These are phyloP conservation scores for Pseudomyrmex gracilis DNA, from an alignment of 1,140 invertebrate genomes.

Conservation along the genomic window DNA sequence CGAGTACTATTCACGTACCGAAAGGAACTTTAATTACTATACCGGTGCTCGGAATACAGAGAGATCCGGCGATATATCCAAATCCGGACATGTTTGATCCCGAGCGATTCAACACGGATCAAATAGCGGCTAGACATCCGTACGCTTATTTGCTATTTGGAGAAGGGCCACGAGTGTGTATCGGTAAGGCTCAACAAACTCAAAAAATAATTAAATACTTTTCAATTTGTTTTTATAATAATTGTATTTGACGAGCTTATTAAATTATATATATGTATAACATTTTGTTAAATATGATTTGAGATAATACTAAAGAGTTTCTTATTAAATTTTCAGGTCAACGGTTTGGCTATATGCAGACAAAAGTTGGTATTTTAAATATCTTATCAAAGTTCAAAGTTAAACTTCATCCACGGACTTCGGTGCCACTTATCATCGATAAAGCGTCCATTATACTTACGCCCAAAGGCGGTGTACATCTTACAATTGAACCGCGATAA, in stretches of 20 bases:
- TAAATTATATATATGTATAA: not conserved
- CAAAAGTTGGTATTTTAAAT: conserved; percentile 80
- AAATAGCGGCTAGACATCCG: conserved; percentile 74
- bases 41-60: conserved; percentile 88
- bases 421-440: conserved; percentile 80
- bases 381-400: conserved; percentile 54
- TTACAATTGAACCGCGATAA: conserved; percentile 63
- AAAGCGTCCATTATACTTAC: conserved; percentile 78
- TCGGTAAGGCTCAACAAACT: conserved; percentile 83
- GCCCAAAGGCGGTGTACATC: conserved; percentile 82
- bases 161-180: conserved; percentile 86
- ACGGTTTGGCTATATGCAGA: conserved; percentile 84
- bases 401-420: conserved; percentile 25
- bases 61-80: conserved; percentile 86
- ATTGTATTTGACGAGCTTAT: too few relatives aligned
- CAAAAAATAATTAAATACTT: too few relatives aligned
- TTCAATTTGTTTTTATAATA: too few relatives aligned
- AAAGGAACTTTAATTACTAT: conserved; percentile 88
- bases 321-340: conserved; percentile 74
- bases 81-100: conserved; percentile 88
- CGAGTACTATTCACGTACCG: conserved; percentile 87
- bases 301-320: too few relatives aligned
- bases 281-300: too few relatives aligned
- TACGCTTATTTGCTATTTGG: conserved; percentile 84
- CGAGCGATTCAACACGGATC: conserved; percentile 85